Base-by-base conservation (phyloP, 2,888 invertebrate species). In the Dascillus cervinus region DNA sequence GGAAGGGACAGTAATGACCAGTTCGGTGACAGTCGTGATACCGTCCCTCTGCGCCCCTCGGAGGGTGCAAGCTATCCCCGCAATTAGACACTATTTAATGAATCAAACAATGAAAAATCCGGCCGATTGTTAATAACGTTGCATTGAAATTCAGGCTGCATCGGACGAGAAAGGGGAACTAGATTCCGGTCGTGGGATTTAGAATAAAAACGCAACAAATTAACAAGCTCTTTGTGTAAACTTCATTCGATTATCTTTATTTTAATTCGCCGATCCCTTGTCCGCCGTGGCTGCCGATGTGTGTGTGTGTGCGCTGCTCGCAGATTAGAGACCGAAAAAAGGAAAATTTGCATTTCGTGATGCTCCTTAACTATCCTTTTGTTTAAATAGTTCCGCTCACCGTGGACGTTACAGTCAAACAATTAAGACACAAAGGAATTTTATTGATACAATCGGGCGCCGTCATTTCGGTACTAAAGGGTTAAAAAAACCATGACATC, bases 1-100 rank as follows among this genome's bases (percentile, higher is more conserved):
- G 44, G 30, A 44, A 38, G 42, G 41, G 49, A 52, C 52, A 49
- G 51, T 54, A 58, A 58, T 56, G 55, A 55, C 43, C 32, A 37
- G 37, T 32, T 30, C 41, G 38, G 38, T 37, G 42, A 43, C 37
- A 34, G 39, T 39, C 29, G 23, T 14, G 19, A n/a, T n/a, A n/a
- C n/a, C n/a, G n/a, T n/a, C n/a, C n/a, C n/a, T n/a, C n/a, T n/a
- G n/a, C n/a, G n/a, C n/a, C n/a, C n/a, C n/a, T n/a, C n/a, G n/a
- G n/a, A n/a, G n/a, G n/a, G n/a, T n/a, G n/a, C n/a, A n/a, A n/a
- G n/a, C n/a, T n/a, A n/a, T n/a, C n/a, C n/a, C n/a, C n/a, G n/a
- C n/a, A n/a, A n/a, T n/a, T n/a, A n/a, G n/a, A n/a, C n/a, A n/a
- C n/a, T n/a, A n/a, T n/a, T n/a, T n/a, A n/a, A n/a, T n/a, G n/a